Conservation (phyloP, 2,797 vertebrate species). For the Anabacerthia variegaticeps region DNA sequence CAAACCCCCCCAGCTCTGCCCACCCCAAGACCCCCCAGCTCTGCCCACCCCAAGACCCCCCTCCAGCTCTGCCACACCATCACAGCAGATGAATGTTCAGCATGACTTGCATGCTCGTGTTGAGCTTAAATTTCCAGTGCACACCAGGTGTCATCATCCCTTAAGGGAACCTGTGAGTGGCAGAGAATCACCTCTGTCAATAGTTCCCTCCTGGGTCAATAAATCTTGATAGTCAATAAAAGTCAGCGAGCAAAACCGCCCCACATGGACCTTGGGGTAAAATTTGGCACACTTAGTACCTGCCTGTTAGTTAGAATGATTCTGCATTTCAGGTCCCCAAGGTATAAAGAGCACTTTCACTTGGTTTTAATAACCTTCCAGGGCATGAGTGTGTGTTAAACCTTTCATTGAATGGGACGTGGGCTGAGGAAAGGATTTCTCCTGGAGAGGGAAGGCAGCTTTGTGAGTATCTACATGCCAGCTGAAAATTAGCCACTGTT, state of each 20-base stretch:
- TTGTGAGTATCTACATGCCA: rapidly evolving
- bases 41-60: not conserved
- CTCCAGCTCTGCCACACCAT: too few relatives aligned
- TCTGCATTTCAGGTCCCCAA: not conserved
- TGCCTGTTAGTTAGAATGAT: not conserved
- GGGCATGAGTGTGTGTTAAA: rapidly evolving
- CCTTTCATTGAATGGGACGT: rapidly evolving
- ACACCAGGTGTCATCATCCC: not conserved
- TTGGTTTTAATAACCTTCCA: not conserved
- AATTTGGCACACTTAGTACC: not conserved
- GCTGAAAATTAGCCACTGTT: rapidly evolving
- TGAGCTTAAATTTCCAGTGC: not conserved
- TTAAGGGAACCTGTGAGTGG: not conserved
- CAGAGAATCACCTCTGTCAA: not conserved
- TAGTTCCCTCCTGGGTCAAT: not conserved
- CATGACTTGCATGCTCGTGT: not conserved
- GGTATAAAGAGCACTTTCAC: not conserved
- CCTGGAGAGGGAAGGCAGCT: not conserved
- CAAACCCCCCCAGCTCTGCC: too few relatives aligned
- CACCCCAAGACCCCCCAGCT: too few relatives aligned
- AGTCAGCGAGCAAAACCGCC: not conserved
- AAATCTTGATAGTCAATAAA: conserved; percentile 44
- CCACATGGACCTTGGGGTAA: not conserved
- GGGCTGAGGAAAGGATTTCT: not conserved
- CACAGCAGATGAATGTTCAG: rapidly evolving